Evolutionary conservation across 2,113 vertebrate genomes (phyloP).

Genomic region (Scomber japonicus): DNA sequence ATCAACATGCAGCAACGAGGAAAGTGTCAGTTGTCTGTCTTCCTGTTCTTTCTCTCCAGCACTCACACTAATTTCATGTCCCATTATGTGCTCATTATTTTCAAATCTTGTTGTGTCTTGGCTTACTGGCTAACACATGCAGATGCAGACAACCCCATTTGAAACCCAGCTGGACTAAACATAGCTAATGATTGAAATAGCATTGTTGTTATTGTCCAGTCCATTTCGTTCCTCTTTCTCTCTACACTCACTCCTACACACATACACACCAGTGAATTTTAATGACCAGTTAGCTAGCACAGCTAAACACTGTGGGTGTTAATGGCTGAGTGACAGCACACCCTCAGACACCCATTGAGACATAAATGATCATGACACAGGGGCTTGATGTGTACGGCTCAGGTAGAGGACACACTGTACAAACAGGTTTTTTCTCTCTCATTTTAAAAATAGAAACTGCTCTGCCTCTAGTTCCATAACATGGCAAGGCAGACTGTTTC

Average conservation of each 20-base stretch:
- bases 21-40: slow-evolving; percentile 10
- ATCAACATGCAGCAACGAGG: not conserved
- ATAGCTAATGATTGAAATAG: slow-evolving; percentile 34
- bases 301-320: slow-evolving; percentile 27
- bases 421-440: slow-evolving; percentile 34
- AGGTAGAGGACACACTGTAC: slow-evolving; percentile 24
- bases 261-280: slow-evolving; percentile 11
- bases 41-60: slow-evolving; percentile 13
- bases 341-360: slow-evolving; percentile 17
- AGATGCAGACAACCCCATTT: slow-evolving; percentile 14
- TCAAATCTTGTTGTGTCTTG: slow-evolving; percentile 44
- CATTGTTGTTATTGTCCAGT: not conserved
- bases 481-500: slow-evolving; percentile 52
- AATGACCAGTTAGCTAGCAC: slow-evolving; percentile 31
- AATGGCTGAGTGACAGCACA: slow-evolving; percentile 20
- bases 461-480: slow-evolving; percentile 57
- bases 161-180: slow-evolving; percentile 31
- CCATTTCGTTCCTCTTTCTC: not conserved
- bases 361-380: slow-evolving; percentile 19
- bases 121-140: slow-evolving; percentile 15
- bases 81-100: slow-evolving; percentile 54
- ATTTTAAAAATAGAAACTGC: slow-evolving; percentile 63
- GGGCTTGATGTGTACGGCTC: slow-evolving; percentile 6
- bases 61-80: slow-evolving; percentile 34
- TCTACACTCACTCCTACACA: not conserved